These are phyloP conservation scores for Trididemnum clinides DNA, from an alignment of 23 tunicate species.

Conservation along the genomic window DNA sequence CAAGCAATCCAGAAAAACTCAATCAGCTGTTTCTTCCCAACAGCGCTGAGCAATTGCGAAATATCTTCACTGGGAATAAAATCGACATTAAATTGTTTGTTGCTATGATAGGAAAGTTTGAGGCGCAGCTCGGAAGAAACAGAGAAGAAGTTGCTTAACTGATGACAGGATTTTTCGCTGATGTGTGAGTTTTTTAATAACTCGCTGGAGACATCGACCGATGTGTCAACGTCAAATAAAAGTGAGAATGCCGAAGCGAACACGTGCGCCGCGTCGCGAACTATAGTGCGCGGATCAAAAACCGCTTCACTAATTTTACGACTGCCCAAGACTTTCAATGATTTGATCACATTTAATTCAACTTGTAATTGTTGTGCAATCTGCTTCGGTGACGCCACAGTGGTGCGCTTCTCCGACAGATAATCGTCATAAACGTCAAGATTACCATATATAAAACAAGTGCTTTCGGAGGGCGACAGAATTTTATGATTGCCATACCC, in stretches of 20 bases:
- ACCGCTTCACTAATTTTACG: background rate
- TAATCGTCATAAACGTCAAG: background rate
- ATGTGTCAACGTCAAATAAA: background rate
- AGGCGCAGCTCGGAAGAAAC: background rate
- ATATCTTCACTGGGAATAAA: background rate
- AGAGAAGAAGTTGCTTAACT: background rate
- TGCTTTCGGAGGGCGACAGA: background rate
- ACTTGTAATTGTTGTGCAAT: background rate
- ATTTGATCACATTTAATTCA: background rate
- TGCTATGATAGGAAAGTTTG: background rate
- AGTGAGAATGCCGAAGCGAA: background rate
- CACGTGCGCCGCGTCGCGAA: background rate
- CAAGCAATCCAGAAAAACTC: conserved; percentile 24
- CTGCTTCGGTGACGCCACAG: background rate
- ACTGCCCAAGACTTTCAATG: background rate
- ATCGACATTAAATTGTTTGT: background rate
- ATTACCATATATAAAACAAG: background rate
- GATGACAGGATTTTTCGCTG: background rate
- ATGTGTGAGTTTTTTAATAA: background rate
- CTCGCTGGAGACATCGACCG: background rate
- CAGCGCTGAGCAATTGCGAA: background rate
- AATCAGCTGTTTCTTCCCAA: background rate
- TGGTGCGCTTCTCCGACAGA: background rate
- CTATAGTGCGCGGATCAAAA: background rate
- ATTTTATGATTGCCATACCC: background rate